Evolutionary conservation across 2,113 vertebrate species (phyloP), one percentile per base, ranked within the genome.

Genomic region (Gavia stellata): DNA sequence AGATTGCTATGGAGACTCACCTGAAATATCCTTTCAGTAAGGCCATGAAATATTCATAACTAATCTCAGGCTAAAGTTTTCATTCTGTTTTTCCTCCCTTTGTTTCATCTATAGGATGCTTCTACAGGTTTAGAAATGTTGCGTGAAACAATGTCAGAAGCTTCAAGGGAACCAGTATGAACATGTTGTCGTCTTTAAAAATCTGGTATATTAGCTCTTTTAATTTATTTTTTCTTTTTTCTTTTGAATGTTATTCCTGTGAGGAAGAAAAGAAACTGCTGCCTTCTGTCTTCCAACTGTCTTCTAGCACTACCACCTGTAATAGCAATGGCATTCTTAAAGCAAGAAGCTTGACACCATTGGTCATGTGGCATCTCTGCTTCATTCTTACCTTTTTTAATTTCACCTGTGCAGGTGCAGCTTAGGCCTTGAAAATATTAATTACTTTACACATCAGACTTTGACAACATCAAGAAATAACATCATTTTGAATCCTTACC

Each of bases 1-100:
- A 79, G 86, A 96, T 95, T 95, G 63, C 77, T 96, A 67, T 84
- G 72, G 73, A 96, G 89, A 91, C 68, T 94, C 77, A 92, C 91
- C 72, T 92, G 89, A 91, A 94, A 91, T 94, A 91, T 72, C 42
- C 65, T 92, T 91, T 62, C 65, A 55, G 77, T 40, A 84, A 78
- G 23, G 38, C 52, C 61, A 75, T 94, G 81, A 94, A 96, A 96
- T 94, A 96, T 92, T 96, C 81, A 84, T 94, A 84, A 78, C 73
- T 84, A 34, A 81, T 81, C 50, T 89, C 73, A 44, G 58, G 55
- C 55, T 88, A 71, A 89, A 94, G 47, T 84, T 96, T 94, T 78
- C 52, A 47, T 79, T 96, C 83, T 91, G 36, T 50, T 91, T 94
- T 92, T 67, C 47, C 38, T 80, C 28, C 34, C 14, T 52, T 74